Conservation (phyloP, 2,888 invertebrate genomes). For the Philonicus albiceps region DNA sequence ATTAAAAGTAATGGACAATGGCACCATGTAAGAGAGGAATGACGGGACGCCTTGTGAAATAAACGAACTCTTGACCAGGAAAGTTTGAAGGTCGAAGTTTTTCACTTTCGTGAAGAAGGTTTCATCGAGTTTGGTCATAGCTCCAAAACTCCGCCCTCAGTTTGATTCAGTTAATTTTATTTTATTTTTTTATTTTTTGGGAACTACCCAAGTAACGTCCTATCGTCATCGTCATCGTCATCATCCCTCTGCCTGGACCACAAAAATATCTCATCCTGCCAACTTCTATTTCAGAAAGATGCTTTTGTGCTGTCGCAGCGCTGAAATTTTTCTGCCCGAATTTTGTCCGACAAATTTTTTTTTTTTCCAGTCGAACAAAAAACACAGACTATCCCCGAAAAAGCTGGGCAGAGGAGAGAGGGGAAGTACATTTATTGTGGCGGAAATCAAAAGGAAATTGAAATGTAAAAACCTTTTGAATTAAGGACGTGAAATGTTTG, state of each 20-base stretch:
- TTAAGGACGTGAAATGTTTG: conserved; percentile 40
- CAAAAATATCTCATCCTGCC: not conserved
- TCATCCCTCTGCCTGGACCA: not conserved
- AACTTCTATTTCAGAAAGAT: not conserved
- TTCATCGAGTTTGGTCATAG: not conserved
- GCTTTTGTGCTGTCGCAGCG: not conserved
- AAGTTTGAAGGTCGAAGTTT: not conserved
- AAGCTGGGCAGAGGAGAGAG: not conserved
- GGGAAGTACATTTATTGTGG: conserved; percentile 24
- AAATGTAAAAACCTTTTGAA: conserved; percentile 41
- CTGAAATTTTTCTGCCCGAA: conserved; percentile 9
- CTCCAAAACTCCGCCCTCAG: not conserved
- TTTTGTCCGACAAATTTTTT: conserved; percentile 5
- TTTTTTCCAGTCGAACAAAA: conserved; percentile 15
- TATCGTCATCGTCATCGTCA: not conserved
- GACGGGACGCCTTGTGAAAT: not conserved
- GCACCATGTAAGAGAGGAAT: not conserved
- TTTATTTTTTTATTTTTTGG: not conserved
- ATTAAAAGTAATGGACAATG: conserved; percentile 25
- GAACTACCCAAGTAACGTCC: not conserved
- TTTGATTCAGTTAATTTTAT: conserved; percentile 3
- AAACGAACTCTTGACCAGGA: not conserved
- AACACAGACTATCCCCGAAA: not conserved
- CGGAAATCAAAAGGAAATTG: conserved; percentile 41
- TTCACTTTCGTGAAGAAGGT: not conserved